Base-by-base conservation (phyloP, 2,113 vertebrate species). In the Hippocampus comes region DNA sequence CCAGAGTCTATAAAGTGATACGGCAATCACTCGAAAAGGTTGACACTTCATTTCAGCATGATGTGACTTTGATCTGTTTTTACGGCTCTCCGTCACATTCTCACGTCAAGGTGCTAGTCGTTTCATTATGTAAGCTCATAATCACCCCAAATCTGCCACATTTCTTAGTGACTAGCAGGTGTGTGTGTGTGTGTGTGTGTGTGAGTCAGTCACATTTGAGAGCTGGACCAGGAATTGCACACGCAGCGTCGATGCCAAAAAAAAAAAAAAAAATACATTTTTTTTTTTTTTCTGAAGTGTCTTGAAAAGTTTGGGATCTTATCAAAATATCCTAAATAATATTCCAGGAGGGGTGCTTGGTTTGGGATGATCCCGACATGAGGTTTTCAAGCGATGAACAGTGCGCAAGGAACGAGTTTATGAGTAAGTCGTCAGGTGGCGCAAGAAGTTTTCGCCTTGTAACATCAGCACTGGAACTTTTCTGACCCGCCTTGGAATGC, bases 1-100 rank as follows among this genome's bases (percentile, higher is more conserved):
- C 34, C 60, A 46, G 41, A 74, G 67, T 75, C 78, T n/a, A 63
- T 48, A 71, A 69, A 71, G 63, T 66, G 42, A 48, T 27, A 20
- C 59, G 53, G 51, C 64, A 25, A 74, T 81, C 68, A 23, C 56
- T 78, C n/a, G 63, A 49, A 46, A 48, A 48, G 23, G 12, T 48
- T 65, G n/a, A 48, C 64, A 46, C 64, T 17, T 20, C 14, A 66
- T 46, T 23, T 46, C 11, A 46, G 17, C 41, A 7, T 49, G 27
- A 30, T 70, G 30, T 60, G n/a, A 21, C 4, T 12, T 34, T 0
- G n/a, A 63, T 20, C n/a, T 72, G 48, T 72, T 27, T 67, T 34
- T 34, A 15, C 17, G 17, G 61, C 2, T 41, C 56, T 48, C 71
- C 34, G 23, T 17, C 59, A 53, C 48, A 64, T 55, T 20, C 55